Evolutionary conservation across 2,888 invertebrate species (phyloP), one percentile per base, ranked within the genome.

Genomic region (Sceliomorpha sp.): DNA sequence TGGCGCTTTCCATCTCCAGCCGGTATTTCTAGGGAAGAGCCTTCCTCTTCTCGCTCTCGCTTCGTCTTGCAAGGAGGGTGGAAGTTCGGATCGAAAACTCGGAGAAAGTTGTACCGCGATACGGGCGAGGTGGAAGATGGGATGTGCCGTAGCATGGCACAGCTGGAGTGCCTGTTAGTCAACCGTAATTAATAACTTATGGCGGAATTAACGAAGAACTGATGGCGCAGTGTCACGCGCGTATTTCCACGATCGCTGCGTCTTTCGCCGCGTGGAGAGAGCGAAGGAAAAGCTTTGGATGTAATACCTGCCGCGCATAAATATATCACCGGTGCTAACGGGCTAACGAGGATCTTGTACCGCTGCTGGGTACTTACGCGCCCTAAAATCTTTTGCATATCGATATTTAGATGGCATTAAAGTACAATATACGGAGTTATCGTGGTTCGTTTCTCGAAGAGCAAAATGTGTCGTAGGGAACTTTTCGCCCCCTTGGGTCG

Each of bases 161-260:
- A 86, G 86, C 86, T 87, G 85, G 84, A 83, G 78, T 76, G 77
- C 82, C 74, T 73, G 85, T 87, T 86, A 87, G 83, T 87, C 84
- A 83, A 82, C 78, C 75, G 77, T 86, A 87, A 87, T 86, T 87
- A 87, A 86, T 87, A 86, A 86, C 82, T 86, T 82, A 85, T 80
- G 81, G 73, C 72, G 73, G 70, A 72, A 72, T 78, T 84, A 84
- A 84, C 83, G 81, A 84, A 82, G 76, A 75, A 74, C 70, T 73
- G 73, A 77, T 76, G 75, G 73, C 44, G 53, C 59, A 44, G 53
- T 53, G 64, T 70, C 67, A 67, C 67, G 58, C 62, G 66, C 60
- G 56, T 70, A 55, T 45, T 58, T 48, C 32, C 48, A 40, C 34
- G 47, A 37, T 26, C 14, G 45, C 31, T 58, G 14, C 34, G 47